Evolutionary conservation across 2,797 vertebrate genomes (phyloP).

Genomic region (Chrysocyon brachyurus): DNA sequence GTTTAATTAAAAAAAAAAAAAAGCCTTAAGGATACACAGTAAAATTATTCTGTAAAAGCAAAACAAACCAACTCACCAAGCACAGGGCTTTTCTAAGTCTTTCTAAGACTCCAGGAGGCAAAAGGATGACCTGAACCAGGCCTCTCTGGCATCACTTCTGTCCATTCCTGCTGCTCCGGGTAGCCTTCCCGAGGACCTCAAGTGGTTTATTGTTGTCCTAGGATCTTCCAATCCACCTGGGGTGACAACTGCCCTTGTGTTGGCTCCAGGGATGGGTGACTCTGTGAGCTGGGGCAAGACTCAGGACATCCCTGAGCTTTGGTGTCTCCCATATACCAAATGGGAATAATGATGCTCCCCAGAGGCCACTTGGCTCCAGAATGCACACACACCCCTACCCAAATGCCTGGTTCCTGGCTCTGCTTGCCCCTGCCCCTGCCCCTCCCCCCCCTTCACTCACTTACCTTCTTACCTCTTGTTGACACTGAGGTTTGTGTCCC

Average conservation of each 20-base stretch:
- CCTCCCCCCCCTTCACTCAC: rapidly evolving
- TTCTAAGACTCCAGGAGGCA: neutral
- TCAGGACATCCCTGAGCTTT: neutral
- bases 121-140: too few relatives aligned
- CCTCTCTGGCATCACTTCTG: too few relatives aligned
- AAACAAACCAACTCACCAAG: neutral
- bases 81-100: too few relatives aligned
- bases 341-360: rapidly evolving
- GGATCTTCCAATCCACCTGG: neutral
- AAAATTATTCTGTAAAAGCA: neutral
- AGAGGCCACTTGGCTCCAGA: neutral
- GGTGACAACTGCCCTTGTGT: neutral
- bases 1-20: neutral
- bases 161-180: too few relatives aligned
- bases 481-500: rapidly evolving
- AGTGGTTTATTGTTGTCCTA: neutral
- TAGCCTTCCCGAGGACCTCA: neutral
- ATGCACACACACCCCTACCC: rapidly evolving
- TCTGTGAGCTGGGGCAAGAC: neutral
- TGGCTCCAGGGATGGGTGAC: neutral
- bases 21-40: neutral
- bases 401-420: too few relatives aligned
- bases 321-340: neutral
- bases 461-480: rapidly evolving
- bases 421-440: too few relatives aligned